Evolutionary conservation across 2,797 vertebrate species (phyloP).

Genomic region (Aldrovandia affinis): DNA sequence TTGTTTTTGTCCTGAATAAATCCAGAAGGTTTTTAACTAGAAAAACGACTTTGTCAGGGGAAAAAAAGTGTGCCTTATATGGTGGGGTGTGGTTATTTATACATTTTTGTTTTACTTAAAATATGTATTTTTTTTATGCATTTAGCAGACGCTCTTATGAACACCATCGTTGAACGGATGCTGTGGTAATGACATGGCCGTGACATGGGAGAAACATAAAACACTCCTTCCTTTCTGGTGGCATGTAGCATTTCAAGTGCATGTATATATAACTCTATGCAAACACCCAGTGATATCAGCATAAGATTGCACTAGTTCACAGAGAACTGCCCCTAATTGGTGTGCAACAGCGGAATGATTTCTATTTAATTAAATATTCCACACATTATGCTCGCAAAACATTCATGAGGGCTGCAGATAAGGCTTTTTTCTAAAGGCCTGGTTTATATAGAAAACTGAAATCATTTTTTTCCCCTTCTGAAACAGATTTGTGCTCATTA

Average conservation of each 20-base stretch:
- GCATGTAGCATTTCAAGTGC: neutral
- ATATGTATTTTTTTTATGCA: no score
- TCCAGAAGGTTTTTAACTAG: no score
- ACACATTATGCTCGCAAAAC: neutral
- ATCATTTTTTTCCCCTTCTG: neutral
- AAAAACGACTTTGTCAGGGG: no score
- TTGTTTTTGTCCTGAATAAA: no score
- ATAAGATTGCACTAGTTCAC: neutral
- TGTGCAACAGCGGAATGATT: neutral
- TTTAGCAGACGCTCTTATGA: no score
- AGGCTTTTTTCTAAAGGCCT: neutral
- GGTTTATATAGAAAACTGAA: neutral
- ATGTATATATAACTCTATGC: neutral
- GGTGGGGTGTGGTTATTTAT: no score
- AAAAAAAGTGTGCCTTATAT: no score
- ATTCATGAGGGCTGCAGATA: neutral
- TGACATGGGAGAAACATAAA: neutral
- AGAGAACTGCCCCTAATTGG: neutral
- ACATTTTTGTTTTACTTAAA: no score
- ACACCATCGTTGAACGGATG: neutral
- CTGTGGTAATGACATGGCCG: neutral
- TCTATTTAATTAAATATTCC: neutral
- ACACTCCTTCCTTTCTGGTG: neutral
- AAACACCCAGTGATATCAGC: neutral
- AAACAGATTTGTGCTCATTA: neutral